Evolutionary conservation across 1,140 invertebrate genomes (phyloP).

Genomic region (Macrobrachium rosenbergii): DNA sequence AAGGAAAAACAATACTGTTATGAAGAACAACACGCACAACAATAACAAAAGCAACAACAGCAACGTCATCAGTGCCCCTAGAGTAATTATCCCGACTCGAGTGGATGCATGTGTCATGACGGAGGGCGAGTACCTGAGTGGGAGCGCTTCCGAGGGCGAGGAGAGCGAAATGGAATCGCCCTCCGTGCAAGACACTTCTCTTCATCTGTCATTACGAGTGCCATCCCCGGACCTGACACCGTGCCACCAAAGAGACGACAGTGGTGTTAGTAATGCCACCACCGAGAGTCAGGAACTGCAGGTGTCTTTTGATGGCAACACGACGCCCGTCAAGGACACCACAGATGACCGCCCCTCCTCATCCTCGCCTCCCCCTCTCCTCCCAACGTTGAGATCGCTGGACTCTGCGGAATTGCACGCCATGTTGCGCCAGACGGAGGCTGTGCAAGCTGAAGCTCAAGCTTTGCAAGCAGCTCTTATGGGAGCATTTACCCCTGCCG

Average conservation of each 20-base stretch:
- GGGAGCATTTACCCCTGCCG: constrained; percentile 62
- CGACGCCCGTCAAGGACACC: constrained; percentile 1
- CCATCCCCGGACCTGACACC: constrained; percentile 43
- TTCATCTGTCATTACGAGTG: constrained; percentile 48
- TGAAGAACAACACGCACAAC: no score
- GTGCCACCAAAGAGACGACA: constrained; percentile 27
- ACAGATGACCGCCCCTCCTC: constrained; percentile 17
- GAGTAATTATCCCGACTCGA: constrained; percentile 72
- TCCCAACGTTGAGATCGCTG: constrained; percentile 43
- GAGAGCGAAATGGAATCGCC: constrained; percentile 64
- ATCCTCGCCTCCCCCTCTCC: constrained; percentile 15
- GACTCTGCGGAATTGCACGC: constrained; percentile 57
- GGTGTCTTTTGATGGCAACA: neutral
- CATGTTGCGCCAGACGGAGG: constrained; percentile 66
- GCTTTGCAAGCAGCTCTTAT: constrained; percentile 66
- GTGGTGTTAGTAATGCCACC: constrained; percentile 17
- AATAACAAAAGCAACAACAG: neutral
- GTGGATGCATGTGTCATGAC: constrained; percentile 82
- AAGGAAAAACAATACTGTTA: neutral
- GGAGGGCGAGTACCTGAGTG: constrained; percentile 75
- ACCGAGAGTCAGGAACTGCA: constrained; percentile 3
- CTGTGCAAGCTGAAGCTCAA: constrained; percentile 65
- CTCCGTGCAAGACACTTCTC: constrained; percentile 76
- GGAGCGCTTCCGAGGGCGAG: constrained; percentile 68
- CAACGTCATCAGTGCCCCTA: neutral